Evolutionary conservation across 2,888 invertebrate species (phyloP).

Genomic region (Erynnis tages): DNA sequence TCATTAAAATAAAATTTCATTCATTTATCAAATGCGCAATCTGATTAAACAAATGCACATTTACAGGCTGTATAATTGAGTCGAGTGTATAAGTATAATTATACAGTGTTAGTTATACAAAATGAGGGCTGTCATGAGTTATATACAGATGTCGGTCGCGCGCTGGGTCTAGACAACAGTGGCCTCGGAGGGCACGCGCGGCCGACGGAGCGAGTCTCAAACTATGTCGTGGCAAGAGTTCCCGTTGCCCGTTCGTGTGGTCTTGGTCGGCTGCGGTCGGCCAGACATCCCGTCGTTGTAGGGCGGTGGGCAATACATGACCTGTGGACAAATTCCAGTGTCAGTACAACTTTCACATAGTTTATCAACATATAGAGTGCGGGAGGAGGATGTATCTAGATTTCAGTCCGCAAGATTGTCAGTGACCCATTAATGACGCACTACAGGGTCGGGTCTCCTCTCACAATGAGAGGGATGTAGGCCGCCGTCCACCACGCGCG

Average conservation of each 20-base stretch:
- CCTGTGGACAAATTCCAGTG: constrained; percentile 45
- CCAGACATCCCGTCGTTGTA: constrained; percentile 68
- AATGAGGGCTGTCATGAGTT: too few species aligned
- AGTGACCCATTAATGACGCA: too few species aligned
- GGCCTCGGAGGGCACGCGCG: constrained; percentile 52
- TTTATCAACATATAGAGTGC: too few species aligned
- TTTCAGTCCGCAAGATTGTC: too few species aligned
- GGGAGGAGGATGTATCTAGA: too few species aligned
- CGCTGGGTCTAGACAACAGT: constrained; percentile 53
- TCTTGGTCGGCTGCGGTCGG: constrained; percentile 82
- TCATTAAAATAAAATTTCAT: not conserved
- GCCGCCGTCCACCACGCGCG: too few species aligned
- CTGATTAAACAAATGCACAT: too few species aligned
- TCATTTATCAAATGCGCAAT: constrained; percentile 2
- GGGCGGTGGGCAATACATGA: constrained; percentile 82
- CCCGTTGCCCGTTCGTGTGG: constrained; percentile 86
- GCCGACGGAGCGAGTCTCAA: constrained; percentile 67
- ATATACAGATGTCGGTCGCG: constrained; percentile 14
- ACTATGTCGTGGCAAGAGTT: constrained; percentile 83
- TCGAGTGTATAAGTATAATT: too few species aligned
- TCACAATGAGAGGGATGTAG: too few species aligned
- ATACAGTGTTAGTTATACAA: too few species aligned
- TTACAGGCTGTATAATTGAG: not conserved
- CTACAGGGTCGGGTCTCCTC: too few species aligned
- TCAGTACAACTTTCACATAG: too few species aligned